Evolutionary conservation across 2,113 vertebrate genomes (phyloP), one percentile per base, ranked within the genome.

Genomic region (Anarhynchus alexandrinus): DNA sequence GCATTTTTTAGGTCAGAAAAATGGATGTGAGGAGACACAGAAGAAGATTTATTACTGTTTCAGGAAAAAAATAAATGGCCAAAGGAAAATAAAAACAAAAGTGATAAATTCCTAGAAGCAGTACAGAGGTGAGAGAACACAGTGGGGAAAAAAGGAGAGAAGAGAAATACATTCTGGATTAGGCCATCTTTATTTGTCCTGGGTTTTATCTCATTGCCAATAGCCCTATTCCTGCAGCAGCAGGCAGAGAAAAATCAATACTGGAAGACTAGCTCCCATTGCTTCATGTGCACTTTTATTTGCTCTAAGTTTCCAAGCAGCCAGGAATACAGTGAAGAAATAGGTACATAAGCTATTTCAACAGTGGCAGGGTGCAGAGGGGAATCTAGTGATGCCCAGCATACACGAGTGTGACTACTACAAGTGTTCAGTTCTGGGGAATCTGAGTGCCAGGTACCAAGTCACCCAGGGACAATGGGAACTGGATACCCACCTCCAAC

Each of bases 21-120:
- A 84, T 1, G 2, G 34, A 29, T 0, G 0, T 13, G 43, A 74
- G 34, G 27, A 0, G 1, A 69, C 10, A 40, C 12, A 45, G n/a
- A 15, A 74, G 7, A 70, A 79, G 54, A 76, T 38, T 7, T 49
- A 49, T 66, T 47, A n/a, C 23, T 40, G 11, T 67, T 76, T 47
- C 62, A 76, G 42, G 47, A 22, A 86, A 71, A 72, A 64, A 67
- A 61, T 59, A 88, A 72, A 51, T 20, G 27, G 23, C 10, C 1
- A 1, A 88, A 80, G 15, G 11, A 65, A 94, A 91, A 80, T 23
- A 72, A 77, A 74, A 34, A 55, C 32, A 61, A 66, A 54, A 42
- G 12, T 19, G 34, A 45, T 54, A 67, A 82, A 88, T 57, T 15
- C 49, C 42, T 43, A 82, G 49, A 43, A 88, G 26, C 5, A 78